phyloP scores from a whole-genome alignment of 1,140 invertebrate genomes.

The Bombus breviceps region DNA sequence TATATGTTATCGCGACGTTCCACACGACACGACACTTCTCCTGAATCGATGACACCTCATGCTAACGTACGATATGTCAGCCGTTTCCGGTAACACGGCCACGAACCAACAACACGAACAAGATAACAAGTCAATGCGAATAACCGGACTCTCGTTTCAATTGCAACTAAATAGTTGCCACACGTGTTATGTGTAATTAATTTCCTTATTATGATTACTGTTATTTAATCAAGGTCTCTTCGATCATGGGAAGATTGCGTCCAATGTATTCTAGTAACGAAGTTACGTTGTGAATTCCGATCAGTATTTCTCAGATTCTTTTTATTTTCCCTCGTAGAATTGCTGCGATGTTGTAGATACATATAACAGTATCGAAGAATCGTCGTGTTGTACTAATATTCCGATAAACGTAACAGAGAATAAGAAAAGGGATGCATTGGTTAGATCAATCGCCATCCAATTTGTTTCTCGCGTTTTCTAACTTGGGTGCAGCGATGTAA shows the following conservation, averaged over 20 bases:
- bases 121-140: not conserved
- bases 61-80: not conserved
- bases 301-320: not conserved
- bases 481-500: not conserved
- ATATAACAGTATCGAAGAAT: conserved; percentile 4
- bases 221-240: conserved; percentile 25
- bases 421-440: not conserved
- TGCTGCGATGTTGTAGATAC: not conserved
- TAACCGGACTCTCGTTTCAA: conserved; percentile 22
- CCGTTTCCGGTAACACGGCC: not conserved
- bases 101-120: not conserved
- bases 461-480: not conserved
- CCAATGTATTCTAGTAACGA: not conserved
- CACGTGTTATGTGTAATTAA: conserved; percentile 19
- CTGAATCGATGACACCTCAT: not conserved
- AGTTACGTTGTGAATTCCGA: not conserved
- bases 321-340: not conserved
- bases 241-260: not conserved
- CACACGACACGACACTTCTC: conserved; percentile 23
- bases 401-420: conserved; percentile 25
- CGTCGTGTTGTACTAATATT: conserved; percentile 6
- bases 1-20: not conserved
- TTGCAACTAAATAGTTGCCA: not conserved
- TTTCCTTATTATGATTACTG: conserved; percentile 19
- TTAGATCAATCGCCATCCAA: not conserved